Conservation (phyloP, 2,888 invertebrate genomes). For the Drosophila paranaensis region DNA sequence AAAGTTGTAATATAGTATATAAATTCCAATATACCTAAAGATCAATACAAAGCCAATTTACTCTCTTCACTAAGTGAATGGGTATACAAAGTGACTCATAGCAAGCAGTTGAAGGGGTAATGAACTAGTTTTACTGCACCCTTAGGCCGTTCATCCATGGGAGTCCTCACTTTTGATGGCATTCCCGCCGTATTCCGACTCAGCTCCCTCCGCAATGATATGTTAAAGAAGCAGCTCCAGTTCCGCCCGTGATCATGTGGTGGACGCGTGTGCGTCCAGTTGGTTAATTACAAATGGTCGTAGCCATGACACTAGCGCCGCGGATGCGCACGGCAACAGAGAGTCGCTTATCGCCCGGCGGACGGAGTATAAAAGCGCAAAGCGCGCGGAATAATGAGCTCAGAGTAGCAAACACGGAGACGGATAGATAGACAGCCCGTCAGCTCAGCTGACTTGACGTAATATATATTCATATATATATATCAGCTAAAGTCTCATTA, state of each 20-base stretch:
- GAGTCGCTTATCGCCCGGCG: conserved; percentile 12
- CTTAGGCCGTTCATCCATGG: background rate
- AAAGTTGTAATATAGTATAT: too few relatives aligned
- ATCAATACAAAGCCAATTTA: background rate
- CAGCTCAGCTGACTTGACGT: conserved; percentile 17
- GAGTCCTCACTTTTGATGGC: background rate
- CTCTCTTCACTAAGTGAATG: too few relatives aligned
- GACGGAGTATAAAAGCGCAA: conserved; percentile 28
- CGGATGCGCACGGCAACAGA: conserved; percentile 36
- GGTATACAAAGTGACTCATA: too few relatives aligned
- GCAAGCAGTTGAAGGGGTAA: background rate
- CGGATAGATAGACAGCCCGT: background rate
- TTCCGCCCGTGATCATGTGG: conserved; percentile 10
- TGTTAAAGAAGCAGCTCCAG: background rate
- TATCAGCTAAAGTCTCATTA: conserved; percentile 13
- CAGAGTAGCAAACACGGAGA: conserved; percentile 15
- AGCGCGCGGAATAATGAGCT: conserved; percentile 10
- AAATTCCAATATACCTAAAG: too few relatives aligned
- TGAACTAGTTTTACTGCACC: background rate
- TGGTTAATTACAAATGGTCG: conserved; percentile 37
- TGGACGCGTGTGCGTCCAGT: conserved; percentile 18
- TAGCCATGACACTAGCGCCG: conserved; percentile 14
- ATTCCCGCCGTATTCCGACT: background rate
- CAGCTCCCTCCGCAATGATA: background rate
- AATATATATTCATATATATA: background rate